Evolutionary conservation across 1,140 invertebrate species (phyloP), one percentile per base, ranked within the genome.

Genomic region (Ceratoteleas bidentatus): DNA sequence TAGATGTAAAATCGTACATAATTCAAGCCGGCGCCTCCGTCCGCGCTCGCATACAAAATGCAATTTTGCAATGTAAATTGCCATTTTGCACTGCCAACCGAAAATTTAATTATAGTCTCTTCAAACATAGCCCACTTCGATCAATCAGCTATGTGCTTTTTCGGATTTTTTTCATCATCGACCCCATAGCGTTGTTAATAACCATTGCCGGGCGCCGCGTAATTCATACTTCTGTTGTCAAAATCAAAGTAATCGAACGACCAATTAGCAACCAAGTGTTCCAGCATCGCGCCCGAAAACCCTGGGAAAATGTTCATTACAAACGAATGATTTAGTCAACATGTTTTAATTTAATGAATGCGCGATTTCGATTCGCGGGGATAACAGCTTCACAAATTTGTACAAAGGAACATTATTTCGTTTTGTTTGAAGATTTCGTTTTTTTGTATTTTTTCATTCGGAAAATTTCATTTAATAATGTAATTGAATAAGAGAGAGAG

Each of bases 1-100:
- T 79, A 58, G 76, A 79, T 36, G 68, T 69, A 70, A 79, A 79
- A 72, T 72, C 56, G 66, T 72, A 69, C 66, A 79, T 79, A 66
- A 79, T 79, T 72, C 60, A 76, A 61, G 38, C 62, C 14, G 14
- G 45, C 49, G 60, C 36, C 56, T 47, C 56, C 11, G 16, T 49
- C 57, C 33, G 38, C 45, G 56, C 50, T 62, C 36, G 57, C 62
- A 76, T 76, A 62, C 64, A 76, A 76, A 66, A 76, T 68, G 56
- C 57, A 68, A 76, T 76, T 76, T 68, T 76, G 73, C 73, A 69
- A 76, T 76, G 56, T 76, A 76, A 77, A 77, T 70, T 58, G 50
- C 50, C 57, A 69, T 78, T 70, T 70, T 78, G 75, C 56, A 62
- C 57, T 77, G 58, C 64, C 50, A 69, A 69, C 50, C 57, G 58